Percentiles rank a stretch among this genome's conserved stretches.
phyloP scores from a whole-genome alignment of 1,140 invertebrate genomes.

The Papilio aristodemus region DNA sequence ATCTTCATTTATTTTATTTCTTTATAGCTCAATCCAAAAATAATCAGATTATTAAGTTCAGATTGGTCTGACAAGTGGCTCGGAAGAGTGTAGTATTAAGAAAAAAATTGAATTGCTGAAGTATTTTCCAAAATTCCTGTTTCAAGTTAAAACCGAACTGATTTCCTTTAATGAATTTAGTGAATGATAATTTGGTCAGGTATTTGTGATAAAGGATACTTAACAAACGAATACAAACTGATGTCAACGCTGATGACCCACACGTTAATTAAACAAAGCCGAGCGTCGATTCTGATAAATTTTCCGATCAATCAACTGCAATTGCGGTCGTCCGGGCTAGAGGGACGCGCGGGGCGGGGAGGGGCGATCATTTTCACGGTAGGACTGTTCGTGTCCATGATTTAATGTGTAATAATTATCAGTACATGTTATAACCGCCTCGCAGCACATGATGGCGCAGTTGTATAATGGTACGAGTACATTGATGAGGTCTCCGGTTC shows the following conservation, averaged over 20 bases:
- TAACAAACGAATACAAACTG: slow-evolving; percentile 12
- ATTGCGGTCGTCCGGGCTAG: slow-evolving; percentile 14
- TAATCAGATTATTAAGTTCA: background rate
- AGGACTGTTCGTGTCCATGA: background rate
- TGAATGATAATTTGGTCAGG: background rate
- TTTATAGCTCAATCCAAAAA: background rate
- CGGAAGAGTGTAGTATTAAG: too few species aligned
- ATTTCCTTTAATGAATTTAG: background rate
- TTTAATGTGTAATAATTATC: slow-evolving; percentile 16
- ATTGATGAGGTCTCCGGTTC: too few species aligned
- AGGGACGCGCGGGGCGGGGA: too few species aligned
- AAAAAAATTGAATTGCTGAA: too few species aligned
- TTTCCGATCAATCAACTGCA: slow-evolving; percentile 16
- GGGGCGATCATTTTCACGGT: background rate
- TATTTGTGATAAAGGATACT: slow-evolving; percentile 6
- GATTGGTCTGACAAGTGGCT: too few species aligned
- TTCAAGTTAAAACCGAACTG: too few species aligned
- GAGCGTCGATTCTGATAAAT: slow-evolving; percentile 16
- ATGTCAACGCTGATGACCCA: too few species aligned
- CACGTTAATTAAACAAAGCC: slow-evolving; percentile 14
- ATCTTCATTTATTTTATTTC: background rate
- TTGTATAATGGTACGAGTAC: too few species aligned
- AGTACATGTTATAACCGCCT: background rate
- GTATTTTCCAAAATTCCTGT: too few species aligned
- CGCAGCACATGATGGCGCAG: too few species aligned